These are phyloP conservation scores for Lamellibrachia luymesi DNA, from an alignment of 1,140 invertebrate genomes.

Conservation along the genomic window DNA sequence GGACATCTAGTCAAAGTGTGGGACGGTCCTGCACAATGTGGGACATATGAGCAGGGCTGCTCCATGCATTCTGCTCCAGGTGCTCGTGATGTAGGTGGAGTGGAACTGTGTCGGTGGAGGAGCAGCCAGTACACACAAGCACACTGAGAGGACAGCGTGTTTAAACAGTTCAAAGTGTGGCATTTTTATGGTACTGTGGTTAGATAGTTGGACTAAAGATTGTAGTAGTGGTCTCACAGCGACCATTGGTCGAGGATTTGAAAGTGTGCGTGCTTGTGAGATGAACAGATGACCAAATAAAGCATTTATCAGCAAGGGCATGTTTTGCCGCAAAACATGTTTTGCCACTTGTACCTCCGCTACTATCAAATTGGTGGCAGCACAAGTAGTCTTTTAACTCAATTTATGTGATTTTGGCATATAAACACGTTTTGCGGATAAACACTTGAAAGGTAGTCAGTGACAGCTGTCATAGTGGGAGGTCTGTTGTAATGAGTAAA, in stretches of 20 bases:
- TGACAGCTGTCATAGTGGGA: neutral
- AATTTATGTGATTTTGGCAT: no score
- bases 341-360: no score
- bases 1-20: no score
- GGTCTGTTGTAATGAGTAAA: neutral
- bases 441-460: neutral
- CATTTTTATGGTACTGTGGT: neutral
- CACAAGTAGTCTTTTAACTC: no score
- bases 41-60: no score
- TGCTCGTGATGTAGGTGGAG: neutral
- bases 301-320: no score
- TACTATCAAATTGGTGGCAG: no score
- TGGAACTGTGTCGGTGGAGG: neutral
- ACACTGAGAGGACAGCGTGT: neutral
- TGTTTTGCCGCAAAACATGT: no score
- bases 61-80: neutral
- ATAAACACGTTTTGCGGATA: no score
- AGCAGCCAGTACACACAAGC: neutral
- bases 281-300: neutral
- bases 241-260: neutral
- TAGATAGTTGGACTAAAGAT: slow-evolving; percentile 1
- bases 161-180: slow-evolving; percentile 5
- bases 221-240: neutral
- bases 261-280: neutral
- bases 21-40: no score